These are phyloP conservation scores for Pelobates fuscus DNA, from an alignment of 2,113 vertebrate genomes.

Conservation along the genomic window DNA sequence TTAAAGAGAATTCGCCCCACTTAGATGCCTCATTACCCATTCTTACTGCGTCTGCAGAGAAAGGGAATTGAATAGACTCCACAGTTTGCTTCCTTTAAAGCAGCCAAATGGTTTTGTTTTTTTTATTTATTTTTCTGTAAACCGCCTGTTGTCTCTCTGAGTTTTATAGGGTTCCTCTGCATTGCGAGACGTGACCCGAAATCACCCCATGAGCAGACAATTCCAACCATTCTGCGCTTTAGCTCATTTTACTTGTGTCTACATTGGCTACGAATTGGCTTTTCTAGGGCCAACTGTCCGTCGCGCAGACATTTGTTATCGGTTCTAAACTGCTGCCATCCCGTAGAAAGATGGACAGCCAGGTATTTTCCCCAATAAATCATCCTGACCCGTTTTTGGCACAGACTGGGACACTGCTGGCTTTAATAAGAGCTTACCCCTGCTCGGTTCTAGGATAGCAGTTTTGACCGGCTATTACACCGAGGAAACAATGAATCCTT, in stretches of 20 bases:
- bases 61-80: constrained; percentile 19
- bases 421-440: no score
- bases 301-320: background rate
- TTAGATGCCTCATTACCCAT: constrained; percentile 24
- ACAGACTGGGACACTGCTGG: background rate
- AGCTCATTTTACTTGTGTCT: constrained; percentile 27
- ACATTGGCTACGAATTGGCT: background rate
- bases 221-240: constrained; percentile 29
- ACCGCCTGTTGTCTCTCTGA: constrained; percentile 19
- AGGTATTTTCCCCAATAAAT: constrained; percentile 35
- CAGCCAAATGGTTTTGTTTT: constrained; percentile 14
- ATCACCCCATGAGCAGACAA: constrained; percentile 15
- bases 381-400: constrained; percentile 33
- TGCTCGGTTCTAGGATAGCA: no score
- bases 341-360: background rate
- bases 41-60: background rate
- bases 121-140: background rate
- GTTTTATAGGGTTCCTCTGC: constrained; percentile 46
- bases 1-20: no score
- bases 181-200: constrained; percentile 26
- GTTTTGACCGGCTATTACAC: no score
- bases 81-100: constrained; percentile 14
- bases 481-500: no score
- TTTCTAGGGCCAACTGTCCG: background rate
- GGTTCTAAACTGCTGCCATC: constrained; percentile 13